Evolutionary conservation across 2,113 vertebrate genomes (phyloP), one percentile per base, ranked within the genome.

Genomic region (Catharus bicknelli): DNA sequence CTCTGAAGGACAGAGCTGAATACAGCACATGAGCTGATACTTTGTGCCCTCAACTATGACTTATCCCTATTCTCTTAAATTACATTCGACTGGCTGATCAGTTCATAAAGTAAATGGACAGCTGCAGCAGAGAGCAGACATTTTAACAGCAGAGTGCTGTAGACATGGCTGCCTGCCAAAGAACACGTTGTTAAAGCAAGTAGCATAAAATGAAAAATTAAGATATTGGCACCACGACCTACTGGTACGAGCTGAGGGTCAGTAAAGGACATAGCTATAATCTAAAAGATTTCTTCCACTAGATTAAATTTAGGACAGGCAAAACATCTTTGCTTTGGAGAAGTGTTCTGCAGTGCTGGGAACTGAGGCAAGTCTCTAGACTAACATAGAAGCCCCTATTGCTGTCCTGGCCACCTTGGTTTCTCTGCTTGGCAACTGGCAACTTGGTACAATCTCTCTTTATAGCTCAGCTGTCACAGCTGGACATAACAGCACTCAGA

Each of bases 131-230:
- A 83, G 69, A 96, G 84, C 76, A 95, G 94, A 76, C 74, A 57
- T 94, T 95, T 93, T 91, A 91, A 90, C 23, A 38, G 88, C 22
- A 58, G 75, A 96, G 74, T 63, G 70, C 85, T 59, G 57, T 83
- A 84, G 92, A 85, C 9, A 10, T 84, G 94, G 94, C 93, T 68
- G 77, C 34, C 88, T 91, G 96, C 96, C 97, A 97, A 96, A 90
- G 76, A 96, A 93, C 90, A 92, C 83, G 76, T 79, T 93, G 84
- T 86, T 95, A 96, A 96, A 94, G 94, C 86, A 93, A 90, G 86
- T 61, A 90, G 86, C 90, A 90, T 74, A 91, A 94, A 96, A 91
- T 92, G 85, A 95, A 95, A 93, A 95, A 95, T 94, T 75, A 93
- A 95, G 92, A 90, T 86, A 78, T 12, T 95, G 90, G 92, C 92